Percentiles rank a stretch among this genome's conserved stretches.
phyloP scores from a whole-genome alignment of 2,797 vertebrate genomes.

The Tenualosa ilisha region DNA sequence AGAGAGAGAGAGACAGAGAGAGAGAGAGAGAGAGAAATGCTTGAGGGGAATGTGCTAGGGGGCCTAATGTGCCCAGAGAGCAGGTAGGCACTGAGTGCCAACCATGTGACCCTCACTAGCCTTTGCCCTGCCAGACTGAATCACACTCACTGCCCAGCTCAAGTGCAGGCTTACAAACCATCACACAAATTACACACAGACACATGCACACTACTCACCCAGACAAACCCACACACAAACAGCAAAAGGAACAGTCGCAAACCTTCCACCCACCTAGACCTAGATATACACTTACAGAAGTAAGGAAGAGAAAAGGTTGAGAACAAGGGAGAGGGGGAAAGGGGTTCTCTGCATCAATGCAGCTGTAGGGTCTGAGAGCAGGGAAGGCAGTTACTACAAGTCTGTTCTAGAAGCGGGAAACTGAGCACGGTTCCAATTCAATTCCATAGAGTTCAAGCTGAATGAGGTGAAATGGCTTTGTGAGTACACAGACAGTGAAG shows the following conservation, averaged over 20 bases:
- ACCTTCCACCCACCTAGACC: not conserved
- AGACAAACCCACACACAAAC: not conserved
- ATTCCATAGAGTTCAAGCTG: not conserved
- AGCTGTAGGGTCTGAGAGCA: not conserved
- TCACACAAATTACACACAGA: not conserved
- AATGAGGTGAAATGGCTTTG: not conserved
- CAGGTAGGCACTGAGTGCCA: conserved; percentile 10
- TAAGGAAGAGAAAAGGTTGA: not conserved
- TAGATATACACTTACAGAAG: not conserved
- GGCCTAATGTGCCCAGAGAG: conserved; percentile 13
- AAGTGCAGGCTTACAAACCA: not conserved
- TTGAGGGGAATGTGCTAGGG: not conserved
- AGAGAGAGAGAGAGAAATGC: not conserved
- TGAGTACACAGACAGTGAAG: not conserved
- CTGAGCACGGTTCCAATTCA: not conserved
- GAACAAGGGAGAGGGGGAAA: not conserved
- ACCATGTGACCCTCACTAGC: conserved; percentile 38
- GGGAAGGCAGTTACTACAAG: not conserved
- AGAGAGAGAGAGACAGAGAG: too few relatives aligned
- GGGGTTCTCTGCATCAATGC: not conserved
- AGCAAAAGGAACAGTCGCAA: not conserved
- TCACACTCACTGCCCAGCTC: conserved; percentile 25
- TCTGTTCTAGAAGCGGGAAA: not conserved
- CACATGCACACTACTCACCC: not conserved
- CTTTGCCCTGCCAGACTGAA: conserved; percentile 36